These are phyloP conservation scores for Trisateles emortualis DNA, from an alignment of 2,888 invertebrate species.

Conservation along the genomic window DNA sequence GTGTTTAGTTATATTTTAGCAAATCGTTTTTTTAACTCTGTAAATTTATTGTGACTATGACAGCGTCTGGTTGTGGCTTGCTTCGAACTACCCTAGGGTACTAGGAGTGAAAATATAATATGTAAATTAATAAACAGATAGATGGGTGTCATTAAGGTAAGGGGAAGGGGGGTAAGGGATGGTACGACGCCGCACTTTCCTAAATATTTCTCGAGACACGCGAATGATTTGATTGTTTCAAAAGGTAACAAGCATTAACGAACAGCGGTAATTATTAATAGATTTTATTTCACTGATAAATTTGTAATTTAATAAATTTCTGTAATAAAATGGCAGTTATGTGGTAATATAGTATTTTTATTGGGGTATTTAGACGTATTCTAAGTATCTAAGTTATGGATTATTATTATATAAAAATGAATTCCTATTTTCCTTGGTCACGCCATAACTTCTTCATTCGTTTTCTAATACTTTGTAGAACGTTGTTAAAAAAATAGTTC, in stretches of 20 bases:
- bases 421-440: no score
- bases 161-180: slow-evolving; percentile 59
- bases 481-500: no score
- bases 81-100: slow-evolving; percentile 58
- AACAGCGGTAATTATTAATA: slow-evolving; percentile 33
- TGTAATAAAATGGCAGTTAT: not conserved
- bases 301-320: not conserved
- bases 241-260: slow-evolving; percentile 28
- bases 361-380: no score
- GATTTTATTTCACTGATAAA: slow-evolving; percentile 11
- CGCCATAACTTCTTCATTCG: no score
- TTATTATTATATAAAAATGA: no score
- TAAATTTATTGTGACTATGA: slow-evolving; percentile 33
- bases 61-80: slow-evolving; percentile 52
- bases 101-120: slow-evolving; percentile 68
- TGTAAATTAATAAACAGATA: slow-evolving; percentile 79
- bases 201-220: slow-evolving; percentile 62
- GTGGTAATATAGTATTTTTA: no score
- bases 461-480: no score
- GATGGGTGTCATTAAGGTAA: slow-evolving; percentile 71
- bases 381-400: no score
- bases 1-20: slow-evolving; percentile 14
- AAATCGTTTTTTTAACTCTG: slow-evolving; percentile 20
- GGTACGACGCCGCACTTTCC: slow-evolving; percentile 72
- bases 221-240: slow-evolving; percentile 58